Base-by-base conservation (phyloP, 2,888 invertebrate species). In the Stenodema calcarata region DNA sequence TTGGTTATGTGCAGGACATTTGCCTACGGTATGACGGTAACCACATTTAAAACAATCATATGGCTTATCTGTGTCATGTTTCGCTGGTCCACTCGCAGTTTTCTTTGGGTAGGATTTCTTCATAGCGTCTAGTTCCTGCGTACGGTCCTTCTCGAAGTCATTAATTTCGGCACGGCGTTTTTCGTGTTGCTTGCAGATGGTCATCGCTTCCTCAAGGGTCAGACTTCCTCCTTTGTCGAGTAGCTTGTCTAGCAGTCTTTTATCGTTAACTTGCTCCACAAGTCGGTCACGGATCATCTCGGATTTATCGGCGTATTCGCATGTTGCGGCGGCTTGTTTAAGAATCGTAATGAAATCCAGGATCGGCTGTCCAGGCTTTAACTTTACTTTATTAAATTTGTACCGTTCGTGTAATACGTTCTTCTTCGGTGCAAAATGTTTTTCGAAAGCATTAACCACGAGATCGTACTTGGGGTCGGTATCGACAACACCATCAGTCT, bases 241-340 rank as follows among this genome's bases (percentile, higher is more conserved):
- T 4, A 42, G 27, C 7, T 14, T 4, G 11, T 12, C 9, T 1
- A 81, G 81, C 2, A 54, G 50, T 12, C 16, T 9, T 47, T 81
- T 9, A 2, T 47, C 50, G n/a, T 14, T 47, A 23, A 47, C 16
- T 50, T 81, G 47, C 7, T 6, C 6, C 4, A 81, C 14, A 12
- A 81, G 3, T 54, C 27, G 12, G 27, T 81, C 81, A 4, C 81
- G 42, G 18, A 81, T 23, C 81, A 81, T 81, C 11, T 81, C 23
- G 7, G 70, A 11, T 9, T 7, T n/a, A 2, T 81, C 54, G 2
- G 30, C 12, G 27, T 47, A 81, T 16, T 81, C 23, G 27, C 81
- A 81, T 27, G 27, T 14, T n/a, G n/a, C 54, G 4, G 81, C 81
- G 23, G 50, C 50, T 3, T 1, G 70, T 81, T 47, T 42, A 3